phyloP scores from a whole-genome alignment of 64 coral and sea anemone genomes.

The Porites lutea region DNA sequence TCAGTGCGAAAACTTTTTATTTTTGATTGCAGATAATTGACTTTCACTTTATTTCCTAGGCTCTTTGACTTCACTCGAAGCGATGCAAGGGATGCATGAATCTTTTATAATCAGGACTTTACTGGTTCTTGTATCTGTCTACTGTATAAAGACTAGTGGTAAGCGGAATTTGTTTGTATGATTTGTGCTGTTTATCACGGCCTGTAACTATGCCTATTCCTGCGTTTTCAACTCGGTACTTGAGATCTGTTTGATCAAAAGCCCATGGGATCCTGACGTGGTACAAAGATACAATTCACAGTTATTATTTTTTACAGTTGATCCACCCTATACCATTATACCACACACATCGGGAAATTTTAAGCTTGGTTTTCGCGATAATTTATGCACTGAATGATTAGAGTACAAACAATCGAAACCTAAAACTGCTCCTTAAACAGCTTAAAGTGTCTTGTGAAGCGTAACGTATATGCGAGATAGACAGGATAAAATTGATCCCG shows the following conservation, averaged over 20 bases:
- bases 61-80: neutral
- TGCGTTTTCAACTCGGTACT: too few species aligned
- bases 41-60: neutral
- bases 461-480: too few species aligned
- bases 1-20: neutral
- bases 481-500: too few species aligned
- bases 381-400: too few species aligned
- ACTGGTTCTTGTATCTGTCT: neutral
- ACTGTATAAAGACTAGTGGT: conserved; percentile 17
- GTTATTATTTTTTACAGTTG: too few species aligned
- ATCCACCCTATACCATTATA: neutral
- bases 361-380: neutral
- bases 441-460: too few species aligned
- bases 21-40: neutral
- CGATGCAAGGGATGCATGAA: neutral
- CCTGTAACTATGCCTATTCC: too few species aligned
- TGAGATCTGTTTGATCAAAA: too few species aligned
- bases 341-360: neutral
- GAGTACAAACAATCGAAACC: neutral
- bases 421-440: too few species aligned
- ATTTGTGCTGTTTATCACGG: too few species aligned
- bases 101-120: neutral
- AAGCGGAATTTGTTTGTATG: neutral
- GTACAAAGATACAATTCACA: too few species aligned
- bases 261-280: too few species aligned